Conservation (phyloP, 2,888 invertebrate species). For the Xanthia icteritia region DNA sequence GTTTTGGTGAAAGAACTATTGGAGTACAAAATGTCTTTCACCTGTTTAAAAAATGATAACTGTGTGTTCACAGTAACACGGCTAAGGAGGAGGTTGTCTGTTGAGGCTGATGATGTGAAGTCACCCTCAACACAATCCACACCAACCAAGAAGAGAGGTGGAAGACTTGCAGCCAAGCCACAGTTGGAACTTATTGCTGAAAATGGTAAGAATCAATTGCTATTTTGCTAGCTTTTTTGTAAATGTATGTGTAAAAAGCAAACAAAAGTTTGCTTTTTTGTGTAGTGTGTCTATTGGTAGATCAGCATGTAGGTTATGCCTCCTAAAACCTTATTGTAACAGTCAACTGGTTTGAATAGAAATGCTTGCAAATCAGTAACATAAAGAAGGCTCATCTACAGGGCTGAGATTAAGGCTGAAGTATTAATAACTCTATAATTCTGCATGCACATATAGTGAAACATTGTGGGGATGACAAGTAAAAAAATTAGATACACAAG, state of each 20-base stretch:
- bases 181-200: conserved; percentile 86
- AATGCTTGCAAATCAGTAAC: not conserved
- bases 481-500: not conserved
- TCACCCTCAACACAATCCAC: conserved; percentile 81
- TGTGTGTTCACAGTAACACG: conserved; percentile 75
- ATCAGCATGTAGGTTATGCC: not conserved
- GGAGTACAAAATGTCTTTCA: not conserved
- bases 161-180: conserved; percentile 81
- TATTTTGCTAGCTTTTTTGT: not conserved
- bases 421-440: not conserved
- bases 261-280: too few species aligned
- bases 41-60: not conserved
- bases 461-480: not conserved
- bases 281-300: not conserved
- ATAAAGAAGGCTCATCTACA: not conserved
- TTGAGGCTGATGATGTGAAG: conserved; percentile 83
- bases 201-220: conserved; percentile 75
- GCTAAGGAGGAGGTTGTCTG: conserved; percentile 80
- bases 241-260: too few species aligned
- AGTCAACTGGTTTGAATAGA: not conserved
- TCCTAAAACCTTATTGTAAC: not conserved
- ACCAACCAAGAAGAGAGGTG: conserved; percentile 83
- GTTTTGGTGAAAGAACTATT: not conserved
- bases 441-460: not conserved
- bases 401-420: not conserved